Evolutionary conservation across 2,797 vertebrate species (phyloP), one percentile per base, ranked within the genome.

Genomic region (Lagodon rhomboides): DNA sequence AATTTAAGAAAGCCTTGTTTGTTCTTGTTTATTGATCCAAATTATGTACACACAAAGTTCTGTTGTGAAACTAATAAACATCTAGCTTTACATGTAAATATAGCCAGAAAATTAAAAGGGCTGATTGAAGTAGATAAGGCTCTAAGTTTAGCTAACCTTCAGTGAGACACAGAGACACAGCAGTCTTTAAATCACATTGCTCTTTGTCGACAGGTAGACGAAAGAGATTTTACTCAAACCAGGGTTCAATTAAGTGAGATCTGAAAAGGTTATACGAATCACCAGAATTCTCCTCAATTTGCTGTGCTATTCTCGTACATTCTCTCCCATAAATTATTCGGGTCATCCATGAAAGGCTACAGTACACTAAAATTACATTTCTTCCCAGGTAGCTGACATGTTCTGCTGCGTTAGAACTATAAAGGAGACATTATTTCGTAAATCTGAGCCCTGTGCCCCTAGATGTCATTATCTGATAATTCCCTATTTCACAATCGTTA

Each of bases 381-480:
- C 18, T 20, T 38, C 54, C 64, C 55, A 47, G 38, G 17, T 25
- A 71, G 49, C 50, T 80, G 53, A 34, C 69, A 60, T 47, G 38
- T 75, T 84, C 74, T 55, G 38, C 44, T 59, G 56, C 18, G 4
- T 83, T 85, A 41, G 43, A 38, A 75, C 62, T 50, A 60, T 79
- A 73, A 80, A 86, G 54, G 22, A 59, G 38, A 68, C 84, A 62
- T 85, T 79, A 82, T 89, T 91, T 84, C 77, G 63, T 25, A 74
- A 63, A 68, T 79, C 70, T 75, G 67, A 82, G 82, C 38, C 10
- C 38, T 38, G 38, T 30, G 12, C 61, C 66, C 75, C 79, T 82
- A 85, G 80, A 92, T 86, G 65, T 71, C 61, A 88, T 93, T 90
- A 90, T 87, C 78, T 89, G 89, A 90, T 91, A 78, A 83, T 78